Conservation (phyloP, 2,888 invertebrate genomes). For the Amblyteles armatorius region DNA sequence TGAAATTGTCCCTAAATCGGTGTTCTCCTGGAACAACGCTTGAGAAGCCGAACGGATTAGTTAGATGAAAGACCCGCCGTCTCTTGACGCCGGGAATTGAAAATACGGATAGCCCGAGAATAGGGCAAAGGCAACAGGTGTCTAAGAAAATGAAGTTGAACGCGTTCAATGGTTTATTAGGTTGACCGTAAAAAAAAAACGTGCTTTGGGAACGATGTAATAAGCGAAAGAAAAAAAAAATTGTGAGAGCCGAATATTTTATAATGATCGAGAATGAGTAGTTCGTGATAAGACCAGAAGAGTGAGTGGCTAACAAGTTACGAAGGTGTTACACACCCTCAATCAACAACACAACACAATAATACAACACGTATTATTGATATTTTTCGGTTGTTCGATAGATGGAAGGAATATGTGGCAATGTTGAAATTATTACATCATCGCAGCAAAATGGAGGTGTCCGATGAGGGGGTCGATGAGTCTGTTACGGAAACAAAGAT, state of each 20-base stretch:
- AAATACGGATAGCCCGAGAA: background rate
- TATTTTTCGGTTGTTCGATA: background rate
- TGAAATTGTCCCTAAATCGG: conserved; percentile 18
- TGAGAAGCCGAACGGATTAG: background rate
- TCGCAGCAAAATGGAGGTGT: background rate
- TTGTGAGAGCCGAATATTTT: background rate
- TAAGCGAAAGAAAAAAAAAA: background rate
- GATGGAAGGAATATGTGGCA: background rate
- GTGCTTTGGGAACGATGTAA: background rate
- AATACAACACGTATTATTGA: background rate
- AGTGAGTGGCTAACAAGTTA: background rate
- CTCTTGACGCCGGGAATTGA: background rate
- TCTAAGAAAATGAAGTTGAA: background rate
- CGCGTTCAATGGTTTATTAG: background rate
- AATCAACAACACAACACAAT: too few relatives aligned
- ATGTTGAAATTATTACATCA: conserved; percentile 9
- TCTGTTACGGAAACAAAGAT: background rate
- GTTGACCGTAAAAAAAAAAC: background rate
- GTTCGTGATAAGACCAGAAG: background rate
- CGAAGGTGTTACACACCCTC: background rate
- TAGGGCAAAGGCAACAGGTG: background rate
- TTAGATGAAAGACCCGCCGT: background rate
- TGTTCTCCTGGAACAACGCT: conserved; percentile 14
- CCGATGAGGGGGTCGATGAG: too few relatives aligned
- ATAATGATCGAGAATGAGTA: background rate